Conservation (phyloP, 92 coral and sea anemone species). For the Bergia sp. region DNA sequence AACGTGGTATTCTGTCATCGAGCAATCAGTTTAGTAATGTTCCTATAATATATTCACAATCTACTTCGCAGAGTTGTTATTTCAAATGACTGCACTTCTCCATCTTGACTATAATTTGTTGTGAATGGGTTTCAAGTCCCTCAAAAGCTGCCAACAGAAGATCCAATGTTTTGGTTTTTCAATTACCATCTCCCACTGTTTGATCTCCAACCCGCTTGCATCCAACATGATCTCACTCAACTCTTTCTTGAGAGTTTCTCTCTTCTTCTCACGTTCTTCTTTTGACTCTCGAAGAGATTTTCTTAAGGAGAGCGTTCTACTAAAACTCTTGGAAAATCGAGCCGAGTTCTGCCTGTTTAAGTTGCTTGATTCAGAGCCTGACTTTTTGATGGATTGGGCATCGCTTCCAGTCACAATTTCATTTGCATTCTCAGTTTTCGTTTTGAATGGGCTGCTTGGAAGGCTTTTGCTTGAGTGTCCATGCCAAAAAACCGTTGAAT, state of each 20-base stretch:
- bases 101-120: constrained; percentile 15
- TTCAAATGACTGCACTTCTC: background rate
- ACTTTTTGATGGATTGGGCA: constrained; percentile 34
- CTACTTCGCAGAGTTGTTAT: background rate
- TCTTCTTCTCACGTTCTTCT: constrained; percentile 44
- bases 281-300: constrained; percentile 38
- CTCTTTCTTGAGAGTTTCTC: constrained; percentile 50
- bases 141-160: constrained; percentile 92
- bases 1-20: too few relatives aligned
- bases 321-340: background rate
- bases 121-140: constrained; percentile 74
- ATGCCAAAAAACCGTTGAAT: background rate
- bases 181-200: constrained; percentile 89
- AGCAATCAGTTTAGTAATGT: too few relatives aligned
- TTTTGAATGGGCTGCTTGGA: constrained; percentile 38
- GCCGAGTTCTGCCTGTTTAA: constrained; percentile 19
- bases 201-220: constrained; percentile 72
- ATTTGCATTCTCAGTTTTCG: constrained; percentile 28
- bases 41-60: too few relatives aligned
- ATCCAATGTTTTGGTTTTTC: constrained; percentile 92
- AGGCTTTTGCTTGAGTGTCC: constrained; percentile 27
- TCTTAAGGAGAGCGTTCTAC: background rate
- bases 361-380: constrained; percentile 45
- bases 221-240: constrained; percentile 68
- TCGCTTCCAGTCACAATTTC: constrained; percentile 17